phyloP scores from a whole-genome alignment of 2,888 invertebrate genomes.

The Flexamia atlantica region DNA sequence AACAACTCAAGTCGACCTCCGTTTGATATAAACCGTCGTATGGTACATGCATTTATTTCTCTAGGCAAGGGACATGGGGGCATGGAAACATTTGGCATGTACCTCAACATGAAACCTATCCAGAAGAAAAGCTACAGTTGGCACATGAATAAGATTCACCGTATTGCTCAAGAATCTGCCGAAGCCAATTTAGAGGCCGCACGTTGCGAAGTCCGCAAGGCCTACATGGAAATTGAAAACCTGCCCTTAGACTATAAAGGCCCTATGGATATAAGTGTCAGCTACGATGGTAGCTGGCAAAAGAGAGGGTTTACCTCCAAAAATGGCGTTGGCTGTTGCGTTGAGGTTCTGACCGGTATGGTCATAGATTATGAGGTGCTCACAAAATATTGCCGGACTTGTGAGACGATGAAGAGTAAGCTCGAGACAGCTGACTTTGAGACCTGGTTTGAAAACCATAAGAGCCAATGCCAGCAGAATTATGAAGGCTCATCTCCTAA shows the following conservation, averaged over 20 bases:
- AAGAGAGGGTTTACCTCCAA: conserved; percentile 31
- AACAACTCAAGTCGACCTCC: conserved; percentile 44
- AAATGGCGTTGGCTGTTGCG: conserved; percentile 40
- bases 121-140: conserved; percentile 10
- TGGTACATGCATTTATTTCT: conserved; percentile 45
- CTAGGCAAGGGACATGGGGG: conserved; percentile 50
- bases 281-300: no score
- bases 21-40: conserved; percentile 33
- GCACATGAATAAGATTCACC: conserved; percentile 37
- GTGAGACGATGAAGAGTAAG: neutral
- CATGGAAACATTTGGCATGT: conserved; percentile 40
- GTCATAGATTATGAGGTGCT: conserved; percentile 40
- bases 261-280: conserved; percentile 42
- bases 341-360: neutral
- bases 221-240: conserved; percentile 25
- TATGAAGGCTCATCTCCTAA: conserved; percentile 19
- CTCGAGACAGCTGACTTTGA: neutral
- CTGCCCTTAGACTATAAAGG: no score
- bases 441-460: neutral
- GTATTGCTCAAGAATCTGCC: conserved; percentile 23
- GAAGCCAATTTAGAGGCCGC: conserved; percentile 23
- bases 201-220: conserved; percentile 42
- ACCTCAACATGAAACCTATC: conserved; percentile 52
- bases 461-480: neutral
- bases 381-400: conserved; percentile 31